Base-by-base conservation (phyloP, 2,888 invertebrate species). In the Melangyna quadrimaculata region DNA sequence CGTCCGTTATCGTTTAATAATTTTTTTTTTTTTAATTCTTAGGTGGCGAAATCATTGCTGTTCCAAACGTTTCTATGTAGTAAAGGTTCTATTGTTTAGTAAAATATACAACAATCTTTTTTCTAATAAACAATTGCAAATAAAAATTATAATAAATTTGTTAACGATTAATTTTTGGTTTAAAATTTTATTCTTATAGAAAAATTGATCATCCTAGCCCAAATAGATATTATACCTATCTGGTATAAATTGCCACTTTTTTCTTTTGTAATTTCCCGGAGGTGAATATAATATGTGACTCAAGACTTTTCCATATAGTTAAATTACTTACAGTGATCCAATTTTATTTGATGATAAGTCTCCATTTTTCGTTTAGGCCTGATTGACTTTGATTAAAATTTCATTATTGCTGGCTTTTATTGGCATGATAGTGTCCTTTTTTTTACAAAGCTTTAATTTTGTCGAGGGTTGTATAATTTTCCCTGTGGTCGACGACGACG, bases 311-410 rank as follows among this genome's bases (percentile, higher is more conserved):
- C 32, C 40, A 24, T 8, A 17, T 9, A 48, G 27, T 55, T 45
- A 9, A 65, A 45, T 45, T 65, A 27, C 51, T 45, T 65, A 27
- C 51, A 22, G 29, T 32, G 22, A 63, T 69, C 32, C 22, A 27
- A 82, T 63, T 73, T 63, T 40, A 70, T 53, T 53, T 67, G 71
- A 72, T 57, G 43, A 63, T 65, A 29, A 65, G 12, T 63, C n/a
- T 14, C 4, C 24, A 32, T 29, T 48, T 51, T 35, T 35, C 5
- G n/a, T 17, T 14, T 59, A 55, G 72, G n/a, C 19, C 27, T 40
- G 22, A 55, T 79, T 75, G 71, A 37, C 43, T 79, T 79, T 75
- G 79, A 79, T 79, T 84, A 84, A 72, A 84, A 79, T 75, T 65
- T 57, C 59, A 59, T 51, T 74, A 74, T 65, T 83, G 57, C 48